phyloP scores from a whole-genome alignment of 2,113 vertebrate genomes.

The Martes martes region DNA sequence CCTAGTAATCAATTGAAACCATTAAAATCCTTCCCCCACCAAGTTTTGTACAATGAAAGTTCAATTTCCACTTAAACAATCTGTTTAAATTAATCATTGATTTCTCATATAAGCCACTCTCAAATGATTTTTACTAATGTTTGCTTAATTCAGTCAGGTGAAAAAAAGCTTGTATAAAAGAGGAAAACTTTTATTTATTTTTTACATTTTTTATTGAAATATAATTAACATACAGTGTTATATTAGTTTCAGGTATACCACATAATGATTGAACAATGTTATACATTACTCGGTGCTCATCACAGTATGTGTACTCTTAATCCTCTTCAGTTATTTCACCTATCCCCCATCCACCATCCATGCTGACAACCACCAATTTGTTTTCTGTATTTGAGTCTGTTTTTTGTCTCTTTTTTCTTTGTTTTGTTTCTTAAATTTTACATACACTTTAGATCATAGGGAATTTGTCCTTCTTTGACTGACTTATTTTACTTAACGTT shows the following conservation, averaged over 20 bases:
- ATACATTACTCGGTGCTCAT: neutral
- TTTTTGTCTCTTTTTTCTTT: neutral
- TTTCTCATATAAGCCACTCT: neutral
- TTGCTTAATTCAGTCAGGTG: neutral
- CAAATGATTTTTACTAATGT: neutral
- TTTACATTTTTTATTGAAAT: neutral
- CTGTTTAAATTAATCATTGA: neutral
- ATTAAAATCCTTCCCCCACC: neutral
- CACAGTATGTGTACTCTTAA: neutral
- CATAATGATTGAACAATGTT: neutral
- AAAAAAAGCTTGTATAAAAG: neutral
- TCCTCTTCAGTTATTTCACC: neutral
- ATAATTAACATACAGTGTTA: neutral
- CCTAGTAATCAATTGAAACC: neutral
- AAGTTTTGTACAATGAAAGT: neutral
- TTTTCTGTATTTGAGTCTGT: neutral
- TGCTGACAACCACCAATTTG: neutral
- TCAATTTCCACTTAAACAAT: neutral
- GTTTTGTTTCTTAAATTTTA: neutral
- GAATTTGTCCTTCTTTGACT: neutral
- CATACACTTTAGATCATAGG: neutral
- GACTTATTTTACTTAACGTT: neutral
- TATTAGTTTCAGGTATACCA: neutral
- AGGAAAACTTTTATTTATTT: neutral
- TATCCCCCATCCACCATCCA: neutral